Percentiles rank a stretch among this genome's conserved stretches.
Evolutionary conservation across 2,113 vertebrate genomes (phyloP).

Genomic region (Thinocorus orbignyianus): DNA sequence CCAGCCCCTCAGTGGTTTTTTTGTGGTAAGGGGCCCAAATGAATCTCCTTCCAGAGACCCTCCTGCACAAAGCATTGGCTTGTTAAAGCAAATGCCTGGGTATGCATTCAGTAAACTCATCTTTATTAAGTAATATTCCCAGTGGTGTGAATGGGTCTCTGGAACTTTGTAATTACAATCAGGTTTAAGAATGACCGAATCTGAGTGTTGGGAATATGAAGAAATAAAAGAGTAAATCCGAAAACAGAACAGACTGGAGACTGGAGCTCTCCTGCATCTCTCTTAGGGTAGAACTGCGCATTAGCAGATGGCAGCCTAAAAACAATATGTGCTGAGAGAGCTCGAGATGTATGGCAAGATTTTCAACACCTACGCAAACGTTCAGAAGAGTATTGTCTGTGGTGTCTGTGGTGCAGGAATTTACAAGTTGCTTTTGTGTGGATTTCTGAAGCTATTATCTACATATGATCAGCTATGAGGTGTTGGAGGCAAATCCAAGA

Average conservation of each 20-base stretch:
- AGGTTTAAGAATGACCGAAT: neutral
- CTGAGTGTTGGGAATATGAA: neutral
- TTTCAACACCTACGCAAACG: constrained; percentile 16
- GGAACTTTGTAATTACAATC: neutral
- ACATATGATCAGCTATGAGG: neutral
- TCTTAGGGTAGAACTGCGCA: constrained; percentile 29
- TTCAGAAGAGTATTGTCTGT: constrained; percentile 35
- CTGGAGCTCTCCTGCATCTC: neutral
- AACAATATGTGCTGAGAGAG: constrained; percentile 49
- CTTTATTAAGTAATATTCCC: neutral
- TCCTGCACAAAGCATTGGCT: neutral
- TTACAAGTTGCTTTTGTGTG: constrained; percentile 17
- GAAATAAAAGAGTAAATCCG: neutral
- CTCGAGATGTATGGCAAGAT: constrained; percentile 52
- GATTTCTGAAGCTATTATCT: constrained; percentile 48
- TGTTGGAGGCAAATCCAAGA: constrained; percentile 48
- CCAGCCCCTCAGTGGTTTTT: too few species aligned
- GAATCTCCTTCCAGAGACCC: neutral
- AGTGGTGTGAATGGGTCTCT: neutral
- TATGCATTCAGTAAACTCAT: neutral
- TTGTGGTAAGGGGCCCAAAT: neutral
- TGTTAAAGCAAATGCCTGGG: neutral
- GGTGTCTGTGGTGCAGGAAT: constrained; percentile 1
- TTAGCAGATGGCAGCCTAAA: constrained; percentile 50
- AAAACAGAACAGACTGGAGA: neutral